Evolutionary conservation across 2,797 vertebrate species (phyloP), one percentile per base, ranked within the genome.

Genomic region (Phoxinus dragarum): DNA sequence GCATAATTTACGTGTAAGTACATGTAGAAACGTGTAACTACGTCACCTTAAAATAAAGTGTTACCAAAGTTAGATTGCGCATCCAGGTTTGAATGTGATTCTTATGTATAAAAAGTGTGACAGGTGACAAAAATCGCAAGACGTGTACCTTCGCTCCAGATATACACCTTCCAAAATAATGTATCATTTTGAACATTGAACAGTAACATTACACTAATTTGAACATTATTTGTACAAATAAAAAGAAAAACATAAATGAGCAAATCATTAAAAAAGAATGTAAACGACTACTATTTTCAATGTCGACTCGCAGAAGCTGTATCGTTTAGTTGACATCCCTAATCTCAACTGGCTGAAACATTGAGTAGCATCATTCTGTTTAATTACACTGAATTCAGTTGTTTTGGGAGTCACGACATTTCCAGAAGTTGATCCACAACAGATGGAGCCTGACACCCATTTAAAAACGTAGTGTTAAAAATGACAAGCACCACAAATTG

Each of bases 381-480:
- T 80, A 73, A 83, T 86, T 61, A 82, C 76, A 80, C 38, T 34
- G 9, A 23, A 52, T 34, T 44, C 49, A 66, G 71, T 68, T 81
- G 71, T 76, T 10, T 49, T 64, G 67, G 81, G 84, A 80, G n/a
- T 80, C 77, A 44, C 59, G 44, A 73, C 56, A 71, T 73, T 76
- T 75, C 56, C 40, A 73, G 42, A 81, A 83, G 84, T 54, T 77
- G 77, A 89, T 80, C 42, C 40, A 61, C 59, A 87, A 83, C 88
- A 90, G 89, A 87, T 89, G 90, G 74, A 69, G 69, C 54, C 76
- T 86, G 80, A 88, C 83, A 89, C 40, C 52, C 83, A 44, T 84
- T 88, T 88, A 86, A 88, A 87, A 71, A 72, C 0, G 16, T 61
- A 86, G 71, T 83, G 88, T 86, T 82, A 84, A 83, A 74, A 72